These are phyloP conservation scores for Myocastor coypus DNA, from an alignment of 2,113 vertebrate species.

Conservation along the genomic window DNA sequence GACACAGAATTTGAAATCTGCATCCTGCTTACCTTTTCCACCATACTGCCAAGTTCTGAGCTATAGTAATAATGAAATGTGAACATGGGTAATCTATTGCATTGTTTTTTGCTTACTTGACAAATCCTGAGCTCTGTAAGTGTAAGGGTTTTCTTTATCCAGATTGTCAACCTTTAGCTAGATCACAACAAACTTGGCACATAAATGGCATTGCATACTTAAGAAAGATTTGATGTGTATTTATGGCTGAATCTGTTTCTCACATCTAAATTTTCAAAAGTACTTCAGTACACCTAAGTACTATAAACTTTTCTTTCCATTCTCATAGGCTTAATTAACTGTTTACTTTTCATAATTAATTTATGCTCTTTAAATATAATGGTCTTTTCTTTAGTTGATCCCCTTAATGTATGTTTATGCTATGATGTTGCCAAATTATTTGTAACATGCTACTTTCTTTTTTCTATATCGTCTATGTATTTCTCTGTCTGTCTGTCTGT, in stretches of 20 bases:
- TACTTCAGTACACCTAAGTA: not conserved
- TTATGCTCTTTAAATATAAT: not conserved
- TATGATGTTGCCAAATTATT: not conserved
- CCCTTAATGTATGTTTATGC: not conserved
- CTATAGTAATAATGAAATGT: not conserved
- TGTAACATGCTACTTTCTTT: not conserved
- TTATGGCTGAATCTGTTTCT: not conserved
- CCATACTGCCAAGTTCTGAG: not conserved
- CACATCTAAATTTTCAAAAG: not conserved
- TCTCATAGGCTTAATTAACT: not conserved
- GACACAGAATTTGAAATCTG: not conserved
- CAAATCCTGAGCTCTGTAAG: not conserved
- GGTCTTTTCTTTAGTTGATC: not conserved
- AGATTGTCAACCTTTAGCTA: not conserved
- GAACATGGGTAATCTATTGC: fast-evolving
- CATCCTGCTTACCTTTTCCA: not conserved
- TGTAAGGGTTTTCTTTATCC: not conserved
- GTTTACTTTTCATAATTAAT: not conserved
- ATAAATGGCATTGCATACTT: not conserved
- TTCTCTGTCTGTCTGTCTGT: too few species aligned
- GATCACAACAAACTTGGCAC: not conserved
- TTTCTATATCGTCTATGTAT: not conserved
- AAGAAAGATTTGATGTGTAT: not conserved
- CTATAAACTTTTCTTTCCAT: not conserved
- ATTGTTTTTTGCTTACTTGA: not conserved